These are phyloP conservation scores for Elachura formosa DNA, from an alignment of 2,113 vertebrate species.

Conservation along the genomic window DNA sequence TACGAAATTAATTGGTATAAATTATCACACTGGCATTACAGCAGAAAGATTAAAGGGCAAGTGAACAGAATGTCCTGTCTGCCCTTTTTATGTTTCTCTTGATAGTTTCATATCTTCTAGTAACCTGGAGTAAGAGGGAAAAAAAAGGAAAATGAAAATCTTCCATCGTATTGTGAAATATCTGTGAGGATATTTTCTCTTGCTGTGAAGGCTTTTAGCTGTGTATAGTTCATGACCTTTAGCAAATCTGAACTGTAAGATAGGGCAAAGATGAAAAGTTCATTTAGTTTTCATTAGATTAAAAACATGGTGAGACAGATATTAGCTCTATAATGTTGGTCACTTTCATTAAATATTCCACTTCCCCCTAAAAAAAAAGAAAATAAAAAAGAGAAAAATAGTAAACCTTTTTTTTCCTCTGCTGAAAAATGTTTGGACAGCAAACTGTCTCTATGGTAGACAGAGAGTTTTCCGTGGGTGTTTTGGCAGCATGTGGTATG, in stretches of 20 bases:
- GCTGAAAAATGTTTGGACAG: background rate
- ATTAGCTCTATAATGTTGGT: background rate
- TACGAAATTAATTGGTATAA: constrained; percentile 7
- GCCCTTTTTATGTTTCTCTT: background rate
- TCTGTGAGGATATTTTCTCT: background rate
- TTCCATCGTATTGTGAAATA: constrained; percentile 9
- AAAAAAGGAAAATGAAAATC: background rate
- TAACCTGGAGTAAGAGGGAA: background rate
- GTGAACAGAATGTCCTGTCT: constrained; percentile 13
- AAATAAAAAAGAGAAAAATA: background rate
- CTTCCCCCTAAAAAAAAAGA: background rate
- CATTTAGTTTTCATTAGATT: background rate
- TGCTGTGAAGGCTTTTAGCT: background rate
- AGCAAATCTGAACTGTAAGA: background rate
- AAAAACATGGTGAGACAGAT: background rate
- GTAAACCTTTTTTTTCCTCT: background rate
- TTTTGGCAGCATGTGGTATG: constrained; percentile 9
- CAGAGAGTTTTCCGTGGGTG: background rate
- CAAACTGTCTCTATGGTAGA: background rate
- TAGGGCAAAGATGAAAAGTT: background rate
- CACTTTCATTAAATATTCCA: background rate
- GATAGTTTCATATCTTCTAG: background rate
- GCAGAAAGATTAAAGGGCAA: background rate
- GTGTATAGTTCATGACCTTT: background rate
- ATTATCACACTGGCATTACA: background rate